These are phyloP conservation scores for Bubo scandiacus DNA, from an alignment of 2,113 vertebrate species.

Conservation along the genomic window DNA sequence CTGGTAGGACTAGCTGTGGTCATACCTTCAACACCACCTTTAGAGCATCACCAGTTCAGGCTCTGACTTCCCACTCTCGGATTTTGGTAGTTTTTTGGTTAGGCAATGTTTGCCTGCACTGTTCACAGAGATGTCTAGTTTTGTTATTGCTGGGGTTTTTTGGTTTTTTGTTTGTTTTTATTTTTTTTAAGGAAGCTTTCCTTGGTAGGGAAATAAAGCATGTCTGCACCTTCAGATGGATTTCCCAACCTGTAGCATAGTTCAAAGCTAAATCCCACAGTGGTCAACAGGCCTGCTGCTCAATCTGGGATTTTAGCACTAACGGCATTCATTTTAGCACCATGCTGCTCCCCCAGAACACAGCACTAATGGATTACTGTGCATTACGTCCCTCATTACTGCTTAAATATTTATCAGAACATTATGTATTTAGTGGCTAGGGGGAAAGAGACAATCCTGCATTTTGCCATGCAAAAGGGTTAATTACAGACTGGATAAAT, in stretches of 20 bases:
- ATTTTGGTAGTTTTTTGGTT: neutral
- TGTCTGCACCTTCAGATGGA: neutral
- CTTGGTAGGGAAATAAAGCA: neutral
- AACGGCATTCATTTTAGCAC: constrained; percentile 71
- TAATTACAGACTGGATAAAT: constrained; percentile 80
- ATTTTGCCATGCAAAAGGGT: constrained; percentile 72
- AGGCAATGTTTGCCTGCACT: neutral
- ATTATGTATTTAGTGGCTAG: constrained; percentile 81
- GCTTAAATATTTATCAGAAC: constrained; percentile 91
- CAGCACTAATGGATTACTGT: constrained; percentile 83
- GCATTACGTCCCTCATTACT: constrained; percentile 82
- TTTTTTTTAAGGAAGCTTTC: neutral
- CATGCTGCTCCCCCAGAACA: neutral
- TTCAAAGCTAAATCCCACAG: constrained; percentile 9
- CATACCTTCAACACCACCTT: neutral
- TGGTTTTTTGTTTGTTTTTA: neutral
- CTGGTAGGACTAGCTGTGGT: neutral
- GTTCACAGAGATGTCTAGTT: neutral
- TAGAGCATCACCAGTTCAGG: neutral
- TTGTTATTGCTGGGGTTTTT: neutral
- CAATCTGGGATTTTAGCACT: constrained; percentile 72
- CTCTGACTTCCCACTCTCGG: neutral
- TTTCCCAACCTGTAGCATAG: neutral
- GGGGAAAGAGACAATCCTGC: constrained; percentile 40
- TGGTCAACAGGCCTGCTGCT: constrained; percentile 36